These are phyloP conservation scores for Zophobas atratus DNA, from an alignment of 1,140 invertebrate species.

Conservation along the genomic window DNA sequence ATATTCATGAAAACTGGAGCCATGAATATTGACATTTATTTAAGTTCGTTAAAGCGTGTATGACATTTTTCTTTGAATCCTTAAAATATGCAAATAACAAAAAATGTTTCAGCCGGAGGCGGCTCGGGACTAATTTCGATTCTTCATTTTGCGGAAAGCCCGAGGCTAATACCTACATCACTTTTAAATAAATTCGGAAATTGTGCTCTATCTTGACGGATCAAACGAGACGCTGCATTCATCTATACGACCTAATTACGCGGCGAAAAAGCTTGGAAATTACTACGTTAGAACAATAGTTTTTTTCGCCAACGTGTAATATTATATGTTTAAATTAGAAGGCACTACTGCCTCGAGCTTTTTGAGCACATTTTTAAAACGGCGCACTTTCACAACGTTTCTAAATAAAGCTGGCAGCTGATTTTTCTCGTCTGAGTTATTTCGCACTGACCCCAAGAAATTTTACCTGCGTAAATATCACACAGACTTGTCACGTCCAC, in stretches of 20 bases:
- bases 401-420: conserved; percentile 13
- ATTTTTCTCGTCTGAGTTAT: not conserved
- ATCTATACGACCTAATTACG: conserved; percentile 25
- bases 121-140: conserved; percentile 56
- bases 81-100: conserved; percentile 57
- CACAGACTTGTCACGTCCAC: too few relatives aligned
- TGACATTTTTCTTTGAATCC: conserved; percentile 48
- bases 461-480: not conserved
- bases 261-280: not conserved
- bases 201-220: conserved; percentile 21
- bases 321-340: conserved; percentile 18
- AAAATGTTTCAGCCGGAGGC: conserved; percentile 48
- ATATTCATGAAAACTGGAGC: not conserved
- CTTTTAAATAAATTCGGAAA: conserved; percentile 55
- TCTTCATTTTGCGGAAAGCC: conserved; percentile 57
- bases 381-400: conserved; percentile 32
- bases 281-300: conserved; percentile 17
- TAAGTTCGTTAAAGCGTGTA: not conserved
- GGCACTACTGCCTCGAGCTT: not conserved
- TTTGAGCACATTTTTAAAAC: conserved; percentile 11
- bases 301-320: conserved; percentile 3
- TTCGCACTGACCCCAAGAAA: conserved; percentile 8
- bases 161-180: conserved; percentile 55
- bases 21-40: conserved; percentile 34
- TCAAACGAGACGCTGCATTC: conserved; percentile 24